A percentile compares a stretch with the other conserved stretches of the same genome.
phyloP scores from a whole-genome alignment of 2,797 vertebrate species.

The Pipistrellus pygmaeus region DNA sequence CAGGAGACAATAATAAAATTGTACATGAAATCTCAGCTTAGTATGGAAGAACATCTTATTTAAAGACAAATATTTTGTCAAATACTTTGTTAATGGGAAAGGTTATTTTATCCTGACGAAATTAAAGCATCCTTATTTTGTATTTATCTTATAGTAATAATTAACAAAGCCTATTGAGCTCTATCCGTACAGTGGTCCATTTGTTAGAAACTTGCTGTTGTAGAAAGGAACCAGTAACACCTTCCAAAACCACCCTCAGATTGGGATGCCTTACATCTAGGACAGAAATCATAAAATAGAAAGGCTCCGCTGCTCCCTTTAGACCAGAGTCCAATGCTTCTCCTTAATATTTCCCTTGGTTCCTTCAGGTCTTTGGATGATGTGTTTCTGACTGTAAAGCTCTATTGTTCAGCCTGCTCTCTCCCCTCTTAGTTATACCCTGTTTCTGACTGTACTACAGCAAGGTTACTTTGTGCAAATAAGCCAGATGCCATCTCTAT shows the following conservation, averaged over 20 bases:
- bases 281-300: neutral
- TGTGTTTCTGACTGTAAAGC: neutral
- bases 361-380: neutral
- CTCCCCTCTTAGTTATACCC: neutral
- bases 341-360: neutral
- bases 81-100: neutral
- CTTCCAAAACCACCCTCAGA: neutral
- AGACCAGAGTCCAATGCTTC: neutral
- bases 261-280: neutral
- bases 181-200: rapidly evolving
- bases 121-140: neutral
- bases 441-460: neutral
- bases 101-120: constrained; percentile 5
- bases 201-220: neutral
- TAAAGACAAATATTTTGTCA: neutral
- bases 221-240: neutral
- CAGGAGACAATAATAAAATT: neutral
- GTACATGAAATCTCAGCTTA: neutral
- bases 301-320: neutral
- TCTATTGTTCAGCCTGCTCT: neutral
- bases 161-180: neutral
- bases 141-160: neutral
- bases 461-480: neutral
- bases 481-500: neutral
- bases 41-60: neutral